Evolutionary conservation across 2,113 vertebrate genomes (phyloP), one percentile per base, ranked within the genome.

Genomic region (Scomber colias): DNA sequence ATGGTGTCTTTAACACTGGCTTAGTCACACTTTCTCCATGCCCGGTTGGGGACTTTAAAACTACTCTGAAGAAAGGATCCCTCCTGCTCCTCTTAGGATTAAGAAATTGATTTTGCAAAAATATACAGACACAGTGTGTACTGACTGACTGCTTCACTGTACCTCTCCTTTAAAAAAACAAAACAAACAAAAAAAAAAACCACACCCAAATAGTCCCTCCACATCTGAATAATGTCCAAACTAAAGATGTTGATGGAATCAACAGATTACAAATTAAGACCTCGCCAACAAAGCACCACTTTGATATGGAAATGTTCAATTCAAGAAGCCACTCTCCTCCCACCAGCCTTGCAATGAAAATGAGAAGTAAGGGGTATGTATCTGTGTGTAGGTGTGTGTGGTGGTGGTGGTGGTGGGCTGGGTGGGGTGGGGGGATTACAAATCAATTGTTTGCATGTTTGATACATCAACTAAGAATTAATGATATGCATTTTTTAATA

Each of bases 1-100:
- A 97, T 96, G 94, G 96, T 94, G 94, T 96, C 95, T 97, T 97
- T 96, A 97, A 96, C 95, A 95, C 90, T 85, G 95, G 93, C 94
- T 97, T 95, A 94, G 94, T 95, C 92, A 94, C 89, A 94, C 94
- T 93, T 95, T 95, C 90, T 92, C 86, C 93, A 93, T 70, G 91
- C 92, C 94, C 93, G 93, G 89, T 88, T 92, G 75, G 71, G 93
- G 72, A 82, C 71, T 87, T 82, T 63, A 50, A 72, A 75, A 80
- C 57, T 59, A 64, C 48, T 44, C 1, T 0, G 63, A 68, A 63
- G 76, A 59, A 83, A 64, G 60, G 56, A 71, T 81, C 75, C 31
- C 81, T 82, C 66, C 55, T 50, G 53, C 63, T 68, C 49, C 66
- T 75, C 27, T 57, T 6, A 60, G 60, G 64, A 79, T 79, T 73